Evolutionary conservation across 2,113 vertebrate genomes (phyloP).

Genomic region (Egretta garzetta): DNA sequence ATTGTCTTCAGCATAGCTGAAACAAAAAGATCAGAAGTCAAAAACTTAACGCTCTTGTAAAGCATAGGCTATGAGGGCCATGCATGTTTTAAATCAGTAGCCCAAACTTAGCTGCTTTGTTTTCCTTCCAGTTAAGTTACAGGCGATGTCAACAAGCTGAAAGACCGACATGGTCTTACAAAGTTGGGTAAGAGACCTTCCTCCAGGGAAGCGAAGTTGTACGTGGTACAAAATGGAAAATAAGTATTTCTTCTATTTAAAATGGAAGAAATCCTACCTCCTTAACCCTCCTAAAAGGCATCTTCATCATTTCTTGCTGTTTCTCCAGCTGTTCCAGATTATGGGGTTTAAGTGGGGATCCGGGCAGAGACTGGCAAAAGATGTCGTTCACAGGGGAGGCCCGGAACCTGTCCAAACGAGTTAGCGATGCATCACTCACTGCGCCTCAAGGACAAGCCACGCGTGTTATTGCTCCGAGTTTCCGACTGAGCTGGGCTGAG

Average conservation of each 20-base stretch:
- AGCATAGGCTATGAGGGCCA: neutral
- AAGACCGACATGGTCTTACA: neutral
- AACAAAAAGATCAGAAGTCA: neutral
- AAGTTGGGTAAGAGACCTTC: neutral
- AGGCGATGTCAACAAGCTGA: neutral
- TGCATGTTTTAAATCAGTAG: neutral
- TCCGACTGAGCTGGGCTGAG: neutral
- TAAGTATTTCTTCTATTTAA: neutral
- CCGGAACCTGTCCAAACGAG: conserved; percentile 80
- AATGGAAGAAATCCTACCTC: conserved; percentile 73
- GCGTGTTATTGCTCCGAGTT: neutral
- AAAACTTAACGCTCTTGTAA: neutral
- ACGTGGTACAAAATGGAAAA: neutral
- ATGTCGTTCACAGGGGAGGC: conserved; percentile 95
- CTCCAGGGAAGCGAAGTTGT: neutral
- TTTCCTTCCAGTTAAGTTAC: neutral
- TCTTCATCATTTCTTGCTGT: conserved; percentile 88
- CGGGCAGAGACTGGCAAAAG: conserved; percentile 92
- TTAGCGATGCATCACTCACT: neutral
- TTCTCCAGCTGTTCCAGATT: conserved; percentile 87
- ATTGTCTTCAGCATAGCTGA: neutral
- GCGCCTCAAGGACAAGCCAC: neutral
- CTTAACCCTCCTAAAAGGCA: conserved; percentile 82
- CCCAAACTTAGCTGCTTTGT: neutral
- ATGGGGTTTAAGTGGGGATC: conserved; percentile 90